A percentile compares a stretch with the other conserved stretches of the same genome.
These are phyloP conservation scores for Periparus ater DNA, from an alignment of 2,797 vertebrate species.

Conservation along the genomic window DNA sequence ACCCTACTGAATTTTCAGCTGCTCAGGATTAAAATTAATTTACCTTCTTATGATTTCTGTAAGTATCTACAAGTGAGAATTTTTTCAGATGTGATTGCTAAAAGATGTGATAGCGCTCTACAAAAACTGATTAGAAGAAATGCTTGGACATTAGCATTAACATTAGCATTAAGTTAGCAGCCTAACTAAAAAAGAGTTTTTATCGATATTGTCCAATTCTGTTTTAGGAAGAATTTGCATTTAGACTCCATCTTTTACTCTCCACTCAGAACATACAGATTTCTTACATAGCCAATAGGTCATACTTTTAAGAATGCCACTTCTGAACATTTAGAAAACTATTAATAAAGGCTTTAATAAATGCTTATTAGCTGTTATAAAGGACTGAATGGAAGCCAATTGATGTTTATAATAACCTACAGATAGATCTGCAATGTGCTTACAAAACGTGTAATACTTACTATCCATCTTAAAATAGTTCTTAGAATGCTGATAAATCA, in stretches of 20 bases:
- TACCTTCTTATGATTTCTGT: conserved; percentile 1
- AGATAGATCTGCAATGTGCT: not conserved
- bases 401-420: not conserved
- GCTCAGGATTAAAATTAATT: not conserved
- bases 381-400: not conserved
- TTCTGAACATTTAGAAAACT: not conserved
- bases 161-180: not conserved
- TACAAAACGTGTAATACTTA: not conserved
- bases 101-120: not conserved
- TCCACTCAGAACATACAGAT: not conserved
- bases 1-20: not conserved
- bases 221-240: not conserved
- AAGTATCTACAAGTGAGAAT: not conserved
- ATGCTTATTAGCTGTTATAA: not conserved
- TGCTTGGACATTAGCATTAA: not conserved
- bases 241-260: not conserved
- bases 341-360: conserved; percentile 16
- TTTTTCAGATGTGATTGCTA: not conserved
- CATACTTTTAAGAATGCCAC: not conserved
- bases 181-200: not conserved
- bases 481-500: not conserved
- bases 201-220: not conserved
- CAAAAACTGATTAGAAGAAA: not conserved
- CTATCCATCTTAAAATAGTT: not conserved
- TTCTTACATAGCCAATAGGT: not conserved